Conservation (phyloP, 2,888 invertebrate genomes). For the Candidula unifasciata region DNA sequence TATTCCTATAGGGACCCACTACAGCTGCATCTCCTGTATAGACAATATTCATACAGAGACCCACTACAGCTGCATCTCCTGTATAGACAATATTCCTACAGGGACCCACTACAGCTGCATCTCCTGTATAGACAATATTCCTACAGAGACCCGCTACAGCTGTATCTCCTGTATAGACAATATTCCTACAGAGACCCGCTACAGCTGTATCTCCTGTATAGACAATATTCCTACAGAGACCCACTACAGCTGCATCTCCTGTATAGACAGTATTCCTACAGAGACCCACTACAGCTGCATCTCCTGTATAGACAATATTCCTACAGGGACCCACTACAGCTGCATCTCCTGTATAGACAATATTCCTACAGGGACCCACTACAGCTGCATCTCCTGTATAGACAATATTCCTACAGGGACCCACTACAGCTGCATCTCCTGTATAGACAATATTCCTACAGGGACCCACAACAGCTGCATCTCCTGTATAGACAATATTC, state of each 20-base stretch:
- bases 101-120: background rate
- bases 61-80: conserved; percentile 3
- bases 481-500: conserved; percentile 37
- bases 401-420: background rate
- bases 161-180: conserved; percentile 41
- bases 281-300: background rate
- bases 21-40: conserved; percentile 30
- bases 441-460: conserved; percentile 30
- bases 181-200: too few species aligned
- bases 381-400: conserved; percentile 30
- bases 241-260: conserved; percentile 3
- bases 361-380: too few species aligned
- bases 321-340: too few species aligned
- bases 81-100: conserved; percentile 30
- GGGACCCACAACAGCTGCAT: background rate
- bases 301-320: conserved; percentile 37
- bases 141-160: too few species aligned
- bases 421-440: conserved; percentile 3
- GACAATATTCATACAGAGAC: background rate
- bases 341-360: conserved; percentile 41
- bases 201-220: conserved; percentile 29
- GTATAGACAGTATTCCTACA: conserved; percentile 30
- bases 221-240: background rate
- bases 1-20: too few species aligned
- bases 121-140: conserved; percentile 37